phyloP scores from a whole-genome alignment of 2,888 invertebrate genomes.

The Andrena marginata region DNA sequence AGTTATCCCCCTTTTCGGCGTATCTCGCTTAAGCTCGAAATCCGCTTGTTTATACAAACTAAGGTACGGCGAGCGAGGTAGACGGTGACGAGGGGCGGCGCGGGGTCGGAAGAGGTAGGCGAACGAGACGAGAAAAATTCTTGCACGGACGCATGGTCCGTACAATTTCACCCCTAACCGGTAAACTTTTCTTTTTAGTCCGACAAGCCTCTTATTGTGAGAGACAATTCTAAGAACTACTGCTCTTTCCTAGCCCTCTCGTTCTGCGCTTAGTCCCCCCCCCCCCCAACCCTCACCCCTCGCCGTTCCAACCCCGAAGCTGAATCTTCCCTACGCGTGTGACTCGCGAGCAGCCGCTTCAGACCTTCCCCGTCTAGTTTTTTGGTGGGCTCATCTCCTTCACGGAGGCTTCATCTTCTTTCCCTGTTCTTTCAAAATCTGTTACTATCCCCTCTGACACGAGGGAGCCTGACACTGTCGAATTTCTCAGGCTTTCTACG shows the following conservation, averaged over 20 bases:
- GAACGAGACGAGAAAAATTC: slow-evolving; percentile 67
- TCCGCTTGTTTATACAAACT: slow-evolving; percentile 83
- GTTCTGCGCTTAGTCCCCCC: slow-evolving; percentile 32
- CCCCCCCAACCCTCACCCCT: neutral
- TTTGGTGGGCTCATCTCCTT: slow-evolving; percentile 48
- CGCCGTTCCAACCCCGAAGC: slow-evolving; percentile 12
- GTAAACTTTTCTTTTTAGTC: slow-evolving; percentile 81
- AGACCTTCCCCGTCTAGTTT: slow-evolving; percentile 51
- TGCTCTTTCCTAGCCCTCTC: slow-evolving; percentile 58
- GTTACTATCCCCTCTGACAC: slow-evolving; percentile 21
- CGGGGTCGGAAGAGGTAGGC: slow-evolving; percentile 30
- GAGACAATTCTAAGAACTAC: slow-evolving; percentile 80
- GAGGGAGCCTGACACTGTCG: neutral
- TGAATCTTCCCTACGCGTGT: slow-evolving; percentile 39
- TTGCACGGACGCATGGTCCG: slow-evolving; percentile 73
- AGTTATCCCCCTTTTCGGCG: slow-evolving; percentile 67
- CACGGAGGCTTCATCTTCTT: slow-evolving; percentile 38
- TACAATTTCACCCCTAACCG: slow-evolving; percentile 81
- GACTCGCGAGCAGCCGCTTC: slow-evolving; percentile 58
- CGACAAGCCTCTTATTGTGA: slow-evolving; percentile 82
- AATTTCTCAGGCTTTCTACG: slow-evolving; percentile 14
- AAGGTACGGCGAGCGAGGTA: slow-evolving; percentile 59
- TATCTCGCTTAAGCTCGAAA: slow-evolving; percentile 79
- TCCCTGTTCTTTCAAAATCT: slow-evolving; percentile 32
- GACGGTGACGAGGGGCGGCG: slow-evolving; percentile 22